phyloP scores from a whole-genome alignment of 2,888 invertebrate species.

The Iselma pallidipennis region DNA sequence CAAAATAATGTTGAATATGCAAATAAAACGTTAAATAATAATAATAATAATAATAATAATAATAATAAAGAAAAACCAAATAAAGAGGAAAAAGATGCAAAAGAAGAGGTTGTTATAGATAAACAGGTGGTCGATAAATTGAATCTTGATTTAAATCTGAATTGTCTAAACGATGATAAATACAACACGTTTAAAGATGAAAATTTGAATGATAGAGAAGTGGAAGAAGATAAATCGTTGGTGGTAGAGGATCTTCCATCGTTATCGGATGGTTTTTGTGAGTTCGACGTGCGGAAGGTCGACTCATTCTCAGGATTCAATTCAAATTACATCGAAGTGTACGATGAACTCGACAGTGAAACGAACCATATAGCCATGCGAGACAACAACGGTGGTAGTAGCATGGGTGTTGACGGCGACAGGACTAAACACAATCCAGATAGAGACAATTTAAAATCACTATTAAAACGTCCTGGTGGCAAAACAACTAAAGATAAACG shows the following conservation, averaged over 20 bases:
- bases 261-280: conserved; percentile 39
- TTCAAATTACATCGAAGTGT: conserved; percentile 43
- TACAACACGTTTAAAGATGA: no score
- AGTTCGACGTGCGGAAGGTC: conserved; percentile 48
- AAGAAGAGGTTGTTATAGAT: not conserved
- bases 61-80: not conserved
- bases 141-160: conserved; percentile 32
- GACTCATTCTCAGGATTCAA: conserved; percentile 39
- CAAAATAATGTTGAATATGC: conserved; percentile 5
- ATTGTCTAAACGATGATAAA: conserved; percentile 24
- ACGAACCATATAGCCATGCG: conserved; percentile 29
- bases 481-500: conserved; percentile 66
- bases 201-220: conserved; percentile 21
- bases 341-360: conserved; percentile 51
- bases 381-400: conserved; percentile 48
- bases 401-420: conserved; percentile 55
- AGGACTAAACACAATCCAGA: conserved; percentile 62
- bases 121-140: conserved; percentile 41
- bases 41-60: not conserved
- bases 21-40: not conserved
- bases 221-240: conserved; percentile 17
- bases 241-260: not conserved
- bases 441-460: conserved; percentile 68
- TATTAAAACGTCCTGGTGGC: conserved; percentile 75
- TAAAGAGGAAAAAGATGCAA: conserved; percentile 1